Conservation (phyloP, 2,113 vertebrate species). For the Seriola dumerili region DNA sequence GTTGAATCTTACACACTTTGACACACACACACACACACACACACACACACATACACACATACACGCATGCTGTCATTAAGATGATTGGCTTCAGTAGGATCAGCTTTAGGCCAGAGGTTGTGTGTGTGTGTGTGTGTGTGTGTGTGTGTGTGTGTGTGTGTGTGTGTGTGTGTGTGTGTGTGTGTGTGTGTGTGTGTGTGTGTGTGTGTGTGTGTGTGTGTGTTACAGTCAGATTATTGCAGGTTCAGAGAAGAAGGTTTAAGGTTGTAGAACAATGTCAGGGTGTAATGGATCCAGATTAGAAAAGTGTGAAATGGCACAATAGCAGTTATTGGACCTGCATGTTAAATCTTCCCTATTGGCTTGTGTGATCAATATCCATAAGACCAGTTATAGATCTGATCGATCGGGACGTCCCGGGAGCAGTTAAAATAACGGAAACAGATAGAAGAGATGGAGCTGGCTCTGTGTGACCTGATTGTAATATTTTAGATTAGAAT, state of each 20-base stretch:
- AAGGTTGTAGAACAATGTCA: conserved; percentile 7
- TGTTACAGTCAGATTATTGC: conserved; percentile 9
- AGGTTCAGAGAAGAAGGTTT: conserved; percentile 5
- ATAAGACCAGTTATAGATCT: conserved; percentile 26
- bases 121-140: neutral
- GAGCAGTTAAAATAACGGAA: conserved; percentile 40
- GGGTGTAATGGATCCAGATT: conserved; percentile 34
- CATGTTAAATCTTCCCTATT: conserved; percentile 10
- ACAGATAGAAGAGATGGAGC: neutral
- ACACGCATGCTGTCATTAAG: neutral
- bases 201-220: neutral
- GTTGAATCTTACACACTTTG: neutral
- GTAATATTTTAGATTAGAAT: neutral
- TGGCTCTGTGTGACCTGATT: neutral
- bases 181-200: neutral
- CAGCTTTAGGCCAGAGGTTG: neutral
- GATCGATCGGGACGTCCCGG: conserved; percentile 38
- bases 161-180: neutral
- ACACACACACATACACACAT: neutral
- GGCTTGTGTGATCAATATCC: conserved; percentile 49
- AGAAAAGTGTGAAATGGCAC: conserved; percentile 30
- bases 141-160: neutral
- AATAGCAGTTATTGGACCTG: conserved; percentile 8
- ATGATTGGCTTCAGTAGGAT: neutral
- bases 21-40: neutral